Conservation (phyloP, 1,140 invertebrate genomes). For the Trachelipus rathkii region DNA sequence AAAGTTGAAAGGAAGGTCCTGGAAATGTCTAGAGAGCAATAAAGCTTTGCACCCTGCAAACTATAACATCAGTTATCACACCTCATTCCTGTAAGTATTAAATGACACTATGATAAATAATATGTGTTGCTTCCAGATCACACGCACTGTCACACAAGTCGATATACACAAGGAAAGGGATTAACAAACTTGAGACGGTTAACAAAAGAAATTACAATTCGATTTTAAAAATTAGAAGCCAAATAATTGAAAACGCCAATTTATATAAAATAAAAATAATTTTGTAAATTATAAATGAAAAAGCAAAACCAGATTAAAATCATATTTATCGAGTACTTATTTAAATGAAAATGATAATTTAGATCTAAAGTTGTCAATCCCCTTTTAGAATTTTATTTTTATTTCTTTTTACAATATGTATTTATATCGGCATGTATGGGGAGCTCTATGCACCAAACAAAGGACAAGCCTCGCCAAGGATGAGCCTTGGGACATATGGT, state of each 20-base stretch:
- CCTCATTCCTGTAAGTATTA: constrained; percentile 32
- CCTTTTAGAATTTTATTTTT: not conserved
- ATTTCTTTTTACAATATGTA: constrained; percentile 1
- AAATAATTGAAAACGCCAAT: too few relatives aligned
- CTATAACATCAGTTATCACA: constrained; percentile 40
- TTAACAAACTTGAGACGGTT: not conserved
- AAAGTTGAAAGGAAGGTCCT: constrained; percentile 29
- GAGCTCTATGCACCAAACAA: constrained; percentile 46
- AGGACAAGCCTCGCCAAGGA: constrained; percentile 39
- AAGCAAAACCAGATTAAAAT: too few relatives aligned
- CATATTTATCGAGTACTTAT: too few relatives aligned
- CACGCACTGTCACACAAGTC: not conserved
- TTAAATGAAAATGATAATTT: too few relatives aligned
- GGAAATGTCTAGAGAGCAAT: constrained; percentile 44
- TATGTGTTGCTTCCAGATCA: constrained; percentile 6
- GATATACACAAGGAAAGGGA: not conserved
- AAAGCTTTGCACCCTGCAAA: constrained; percentile 44
- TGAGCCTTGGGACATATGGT: constrained; percentile 46
- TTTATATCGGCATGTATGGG: constrained; percentile 10
- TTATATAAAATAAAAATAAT: too few relatives aligned
- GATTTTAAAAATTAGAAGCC: too few relatives aligned
- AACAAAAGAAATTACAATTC: too few relatives aligned
- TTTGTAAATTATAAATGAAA: too few relatives aligned
- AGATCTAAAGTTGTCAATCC: not conserved
- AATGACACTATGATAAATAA: constrained; percentile 5